phyloP scores from a whole-genome alignment of 2,797 vertebrate genomes.

The Hippoglossus hippoglossus region DNA sequence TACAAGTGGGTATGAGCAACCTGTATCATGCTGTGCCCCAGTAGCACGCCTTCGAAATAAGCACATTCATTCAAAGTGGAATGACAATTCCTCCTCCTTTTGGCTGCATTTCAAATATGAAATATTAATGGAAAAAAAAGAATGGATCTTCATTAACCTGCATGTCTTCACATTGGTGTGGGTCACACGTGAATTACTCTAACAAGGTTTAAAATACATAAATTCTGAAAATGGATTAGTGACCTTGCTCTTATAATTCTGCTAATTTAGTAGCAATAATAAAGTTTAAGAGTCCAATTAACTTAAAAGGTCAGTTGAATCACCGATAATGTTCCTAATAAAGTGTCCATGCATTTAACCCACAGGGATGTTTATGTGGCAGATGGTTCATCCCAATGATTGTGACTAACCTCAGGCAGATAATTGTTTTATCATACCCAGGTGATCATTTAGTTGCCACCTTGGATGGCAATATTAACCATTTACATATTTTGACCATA shows the following conservation, averaged over 20 bases:
- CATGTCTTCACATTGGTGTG: slow-evolving; percentile 7
- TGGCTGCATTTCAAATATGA: slow-evolving; percentile 34
- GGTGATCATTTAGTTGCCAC: not conserved
- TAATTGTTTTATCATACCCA: not conserved
- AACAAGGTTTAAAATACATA: slow-evolving; percentile 33
- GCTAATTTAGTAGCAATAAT: slow-evolving; percentile 60
- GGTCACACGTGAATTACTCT: slow-evolving; percentile 19
- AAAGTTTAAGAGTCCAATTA: slow-evolving; percentile 56
- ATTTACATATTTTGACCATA: too few relatives aligned
- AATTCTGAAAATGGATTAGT: slow-evolving; percentile 44
- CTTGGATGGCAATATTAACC: not conserved
- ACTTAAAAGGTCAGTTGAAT: slow-evolving; percentile 55
- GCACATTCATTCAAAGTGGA: slow-evolving; percentile 38
- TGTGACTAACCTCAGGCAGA: slow-evolving; percentile 12
- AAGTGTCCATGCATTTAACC: slow-evolving; percentile 31
- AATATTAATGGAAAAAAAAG: slow-evolving; percentile 27
- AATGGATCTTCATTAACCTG: slow-evolving; percentile 40
- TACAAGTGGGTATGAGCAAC: slow-evolving; percentile 29
- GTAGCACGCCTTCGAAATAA: slow-evolving; percentile 22
- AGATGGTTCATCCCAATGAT: slow-evolving; percentile 26
- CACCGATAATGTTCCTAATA: slow-evolving; percentile 35
- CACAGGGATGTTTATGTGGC: slow-evolving; percentile 19
- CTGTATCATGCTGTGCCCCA: slow-evolving; percentile 22
- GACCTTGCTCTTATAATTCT: slow-evolving; percentile 48
- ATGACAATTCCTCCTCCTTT: slow-evolving; percentile 32